These are phyloP conservation scores for Drosophila pachea DNA, from an alignment of 1,140 invertebrate species.

Conservation along the genomic window DNA sequence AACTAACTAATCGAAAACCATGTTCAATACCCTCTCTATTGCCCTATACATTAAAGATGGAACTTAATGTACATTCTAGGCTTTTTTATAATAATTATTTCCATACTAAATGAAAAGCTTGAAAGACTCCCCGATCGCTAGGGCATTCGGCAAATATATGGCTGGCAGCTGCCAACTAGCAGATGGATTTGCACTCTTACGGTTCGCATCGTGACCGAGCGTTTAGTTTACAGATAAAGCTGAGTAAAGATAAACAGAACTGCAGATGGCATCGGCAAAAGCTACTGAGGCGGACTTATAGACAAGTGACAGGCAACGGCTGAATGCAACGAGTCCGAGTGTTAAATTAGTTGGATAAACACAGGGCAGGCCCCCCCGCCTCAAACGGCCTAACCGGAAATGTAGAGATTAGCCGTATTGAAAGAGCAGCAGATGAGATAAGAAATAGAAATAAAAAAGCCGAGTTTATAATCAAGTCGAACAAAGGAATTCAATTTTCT, in stretches of 20 bases:
- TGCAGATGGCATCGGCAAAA: conserved; percentile 1
- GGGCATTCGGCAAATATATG: conserved; percentile 6
- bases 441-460: conserved; percentile 21
- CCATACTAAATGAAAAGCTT: too few species aligned
- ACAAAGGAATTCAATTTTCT: conserved; percentile 61
- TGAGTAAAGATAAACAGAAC: not conserved
- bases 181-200: conserved; percentile 50
- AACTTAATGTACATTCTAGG: too few species aligned
- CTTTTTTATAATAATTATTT: not conserved
- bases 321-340: conserved; percentile 40
- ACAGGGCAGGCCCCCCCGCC: conserved; percentile 4
- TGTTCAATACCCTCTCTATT: too few species aligned
- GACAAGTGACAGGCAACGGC: conserved; percentile 49
- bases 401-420: conserved; percentile 3
- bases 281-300: not conserved
- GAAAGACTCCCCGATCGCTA: not conserved
- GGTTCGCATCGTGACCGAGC: conserved; percentile 63
- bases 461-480: conserved; percentile 13
- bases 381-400: conserved; percentile 16
- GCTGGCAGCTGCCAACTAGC: conserved; percentile 29
- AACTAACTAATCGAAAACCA: too few species aligned
- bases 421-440: not conserved
- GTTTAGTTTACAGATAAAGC: conserved; percentile 57
- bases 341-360: conserved; percentile 55
- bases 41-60: too few species aligned